Base-by-base conservation (phyloP, 1,140 invertebrate species). In the Drosophila eugracilis region DNA sequence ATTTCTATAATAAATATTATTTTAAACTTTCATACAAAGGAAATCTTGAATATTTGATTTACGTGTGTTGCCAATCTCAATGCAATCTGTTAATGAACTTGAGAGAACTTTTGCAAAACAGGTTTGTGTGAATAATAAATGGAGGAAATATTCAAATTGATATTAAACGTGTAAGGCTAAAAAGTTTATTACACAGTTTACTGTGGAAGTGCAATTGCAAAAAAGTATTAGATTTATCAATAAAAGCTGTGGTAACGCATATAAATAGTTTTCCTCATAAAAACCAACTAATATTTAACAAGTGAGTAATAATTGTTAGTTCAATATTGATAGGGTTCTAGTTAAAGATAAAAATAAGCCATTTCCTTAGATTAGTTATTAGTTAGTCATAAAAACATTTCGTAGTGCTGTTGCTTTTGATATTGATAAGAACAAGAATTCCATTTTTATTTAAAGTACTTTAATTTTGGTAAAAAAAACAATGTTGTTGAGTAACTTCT, bases 41-140 rank as follows among this genome's bases (percentile, higher is more conserved):
- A n/a, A n/a, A n/a, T n/a, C n/a, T n/a, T n/a, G n/a, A n/a, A n/a
- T n/a, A n/a, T n/a, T n/a, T 24, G 4, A 50, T 24, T 28, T 52
- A 44, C 39, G 21, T 41, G 1, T 57, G 34, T 28, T 28, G 32
- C 50, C 28, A 59, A 26, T 19, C 21, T n/a, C 7, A 62, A 62
- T 58, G 36, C 26, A 41, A n/a, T 42, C 36, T 58, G 58, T 62
- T 59, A 62, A 62, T 62, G 59, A 62, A 62, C 59, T 62, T 62
- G 52, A n/a, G 24, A 41, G 37, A 42, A 42, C 14, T 58, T 19
- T 59, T 21, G 5, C 14, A 59, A 62, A 62, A 62, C 59, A 21
- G 59, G 59, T 62, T 62, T 6, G 28, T n/a, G 32, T 9, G 10
- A 24, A 19, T 53, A 32, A 58, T 50, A 28, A 28, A 54, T 55